A percentile compares a stretch with the other conserved stretches of the same genome.
phyloP scores from a whole-genome alignment of 2,113 vertebrate genomes.

The Steatornis caripensis region DNA sequence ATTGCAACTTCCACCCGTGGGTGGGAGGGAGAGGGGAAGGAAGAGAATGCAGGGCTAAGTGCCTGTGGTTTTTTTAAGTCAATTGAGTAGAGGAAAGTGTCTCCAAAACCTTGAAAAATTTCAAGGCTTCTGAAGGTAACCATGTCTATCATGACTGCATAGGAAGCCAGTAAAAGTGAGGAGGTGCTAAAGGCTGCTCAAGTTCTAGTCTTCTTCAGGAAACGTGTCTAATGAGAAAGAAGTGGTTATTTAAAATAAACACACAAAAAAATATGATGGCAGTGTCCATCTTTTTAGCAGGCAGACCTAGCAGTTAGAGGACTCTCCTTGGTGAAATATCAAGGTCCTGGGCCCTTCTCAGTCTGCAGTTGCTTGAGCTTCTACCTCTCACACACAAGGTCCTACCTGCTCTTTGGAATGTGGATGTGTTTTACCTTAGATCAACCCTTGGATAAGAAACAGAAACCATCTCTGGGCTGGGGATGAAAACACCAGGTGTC shows the following conservation, averaged over 20 bases:
- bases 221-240: background rate
- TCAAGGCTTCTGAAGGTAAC: background rate
- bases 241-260: background rate
- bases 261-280: background rate
- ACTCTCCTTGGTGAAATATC: background rate
- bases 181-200: background rate
- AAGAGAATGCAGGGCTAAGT: background rate
- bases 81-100: background rate
- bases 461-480: background rate
- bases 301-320: background rate
- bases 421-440: background rate
- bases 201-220: background rate
- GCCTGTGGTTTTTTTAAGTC: background rate
- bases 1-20: background rate
- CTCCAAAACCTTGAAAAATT: background rate
- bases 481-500: background rate
- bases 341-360: background rate
- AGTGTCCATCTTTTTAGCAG: background rate
- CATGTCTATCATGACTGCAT: background rate
- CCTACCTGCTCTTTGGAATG: background rate
- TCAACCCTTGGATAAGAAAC: background rate
- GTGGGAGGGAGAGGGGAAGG: background rate
- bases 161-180: background rate
- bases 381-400: background rate
- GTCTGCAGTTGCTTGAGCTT: background rate